phyloP scores from a whole-genome alignment of 2,888 invertebrate species.

The Himalopsyche kuldschensis region DNA sequence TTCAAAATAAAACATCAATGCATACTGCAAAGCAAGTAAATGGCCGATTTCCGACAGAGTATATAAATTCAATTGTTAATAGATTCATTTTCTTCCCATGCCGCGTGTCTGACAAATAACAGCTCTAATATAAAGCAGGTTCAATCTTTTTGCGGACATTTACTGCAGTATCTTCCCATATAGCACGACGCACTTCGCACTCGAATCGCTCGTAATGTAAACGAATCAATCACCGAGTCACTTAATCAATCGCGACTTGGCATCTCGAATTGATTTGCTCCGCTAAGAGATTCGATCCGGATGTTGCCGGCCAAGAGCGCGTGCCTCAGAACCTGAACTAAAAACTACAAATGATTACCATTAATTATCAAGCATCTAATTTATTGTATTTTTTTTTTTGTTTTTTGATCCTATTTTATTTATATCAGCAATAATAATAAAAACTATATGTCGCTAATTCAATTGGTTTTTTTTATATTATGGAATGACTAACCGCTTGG shows the following conservation, averaged over 20 bases:
- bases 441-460: too few species aligned
- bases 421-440: too few species aligned
- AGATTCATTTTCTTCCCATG: not conserved
- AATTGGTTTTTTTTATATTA: too few species aligned
- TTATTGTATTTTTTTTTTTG: too few species aligned
- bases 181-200: not conserved
- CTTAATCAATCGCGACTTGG: not conserved
- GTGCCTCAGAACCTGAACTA: too few species aligned
- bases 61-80: not conserved
- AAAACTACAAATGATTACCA: too few species aligned
- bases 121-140: not conserved
- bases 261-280: not conserved
- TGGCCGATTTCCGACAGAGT: not conserved
- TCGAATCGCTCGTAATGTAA: not conserved
- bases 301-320: not conserved
- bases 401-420: too few species aligned
- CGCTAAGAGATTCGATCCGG: not conserved
- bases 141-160: not conserved
- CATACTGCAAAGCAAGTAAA: too few species aligned
- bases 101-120: not conserved
- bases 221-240: not conserved
- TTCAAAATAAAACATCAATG: too few species aligned
- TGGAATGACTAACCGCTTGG: too few species aligned
- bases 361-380: too few species aligned
- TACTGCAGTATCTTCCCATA: not conserved